These are phyloP conservation scores for Pristionchus entomophagus DNA, from an alignment of 2,888 invertebrate genomes.

Conservation along the genomic window DNA sequence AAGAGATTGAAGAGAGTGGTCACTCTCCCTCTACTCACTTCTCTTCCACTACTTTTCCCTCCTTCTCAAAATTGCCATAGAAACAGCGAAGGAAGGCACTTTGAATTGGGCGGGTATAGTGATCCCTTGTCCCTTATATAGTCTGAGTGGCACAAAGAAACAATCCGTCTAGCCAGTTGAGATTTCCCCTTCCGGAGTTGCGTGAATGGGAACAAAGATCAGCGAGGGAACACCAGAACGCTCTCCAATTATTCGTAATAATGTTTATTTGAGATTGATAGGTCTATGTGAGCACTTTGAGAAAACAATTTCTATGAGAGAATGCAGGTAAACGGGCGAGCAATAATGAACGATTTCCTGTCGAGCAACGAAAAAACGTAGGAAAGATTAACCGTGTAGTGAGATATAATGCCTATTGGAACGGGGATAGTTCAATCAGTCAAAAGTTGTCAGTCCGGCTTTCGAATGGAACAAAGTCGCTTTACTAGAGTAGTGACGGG, in stretches of 20 bases:
- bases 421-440: constrained; percentile 27
- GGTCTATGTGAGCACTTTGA: constrained; percentile 14
- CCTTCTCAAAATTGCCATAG: constrained; percentile 48
- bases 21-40: constrained; percentile 43
- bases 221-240: neutral
- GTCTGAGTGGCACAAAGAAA: neutral
- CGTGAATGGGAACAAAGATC: neutral
- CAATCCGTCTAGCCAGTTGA: constrained; percentile 30
- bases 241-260: constrained; percentile 15
- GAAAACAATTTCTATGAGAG: constrained; percentile 28
- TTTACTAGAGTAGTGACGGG: constrained; percentile 7
- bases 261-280: constrained; percentile 32
- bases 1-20: constrained; percentile 43
- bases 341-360: constrained; percentile 26
- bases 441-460: constrained; percentile 22
- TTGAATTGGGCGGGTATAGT: constrained; percentile 13
- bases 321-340: neutral
- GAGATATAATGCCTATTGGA: constrained; percentile 38
- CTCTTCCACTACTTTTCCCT: constrained; percentile 29
- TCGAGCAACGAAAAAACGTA: neutral
- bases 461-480: neutral
- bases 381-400: constrained; percentile 41
- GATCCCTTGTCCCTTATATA: constrained; percentile 40
- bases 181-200: constrained; percentile 4
- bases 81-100: constrained; percentile 46